Percentiles rank a stretch among this genome's conserved stretches.
These are phyloP conservation scores for Tragulus kanchil DNA, from an alignment of 2,113 vertebrate genomes.

Conservation along the genomic window DNA sequence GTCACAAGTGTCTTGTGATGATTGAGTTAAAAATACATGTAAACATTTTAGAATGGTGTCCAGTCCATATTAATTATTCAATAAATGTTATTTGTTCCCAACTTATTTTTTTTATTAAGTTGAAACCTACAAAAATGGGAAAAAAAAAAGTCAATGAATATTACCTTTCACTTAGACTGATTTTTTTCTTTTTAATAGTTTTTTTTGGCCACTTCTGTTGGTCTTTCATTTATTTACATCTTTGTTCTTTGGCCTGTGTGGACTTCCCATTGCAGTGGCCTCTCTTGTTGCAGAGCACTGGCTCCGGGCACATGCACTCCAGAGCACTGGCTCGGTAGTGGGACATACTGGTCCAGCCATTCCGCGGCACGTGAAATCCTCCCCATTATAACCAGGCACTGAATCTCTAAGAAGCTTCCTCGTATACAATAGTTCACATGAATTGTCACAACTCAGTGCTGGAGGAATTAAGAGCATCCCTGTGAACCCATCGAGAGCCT, in stretches of 20 bases:
- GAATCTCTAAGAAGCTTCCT: neutral
- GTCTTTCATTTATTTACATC: too few species aligned
- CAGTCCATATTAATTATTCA: neutral
- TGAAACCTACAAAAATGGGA: neutral
- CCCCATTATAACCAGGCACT: neutral
- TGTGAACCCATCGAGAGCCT: neutral
- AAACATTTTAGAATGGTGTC: neutral
- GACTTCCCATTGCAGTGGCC: too few species aligned
- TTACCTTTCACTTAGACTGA: conserved; percentile 6
- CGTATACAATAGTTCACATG: neutral
- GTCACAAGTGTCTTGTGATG: neutral
- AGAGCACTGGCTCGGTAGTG: too few species aligned
- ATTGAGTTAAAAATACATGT: neutral
- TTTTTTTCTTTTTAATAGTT: neutral
- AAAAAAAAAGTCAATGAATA: neutral
- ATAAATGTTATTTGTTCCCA: neutral
- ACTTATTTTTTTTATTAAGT: neutral
- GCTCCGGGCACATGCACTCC: too few species aligned
- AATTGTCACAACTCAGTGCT: neutral
- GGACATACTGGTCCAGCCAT: too few species aligned
- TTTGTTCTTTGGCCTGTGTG: too few species aligned
- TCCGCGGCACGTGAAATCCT: too few species aligned
- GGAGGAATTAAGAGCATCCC: neutral
- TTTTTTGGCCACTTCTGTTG: too few species aligned
- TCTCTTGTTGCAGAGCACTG: too few species aligned